phyloP scores from a whole-genome alignment of 2,888 invertebrate species.

The Orthonevra nobilis region DNA sequence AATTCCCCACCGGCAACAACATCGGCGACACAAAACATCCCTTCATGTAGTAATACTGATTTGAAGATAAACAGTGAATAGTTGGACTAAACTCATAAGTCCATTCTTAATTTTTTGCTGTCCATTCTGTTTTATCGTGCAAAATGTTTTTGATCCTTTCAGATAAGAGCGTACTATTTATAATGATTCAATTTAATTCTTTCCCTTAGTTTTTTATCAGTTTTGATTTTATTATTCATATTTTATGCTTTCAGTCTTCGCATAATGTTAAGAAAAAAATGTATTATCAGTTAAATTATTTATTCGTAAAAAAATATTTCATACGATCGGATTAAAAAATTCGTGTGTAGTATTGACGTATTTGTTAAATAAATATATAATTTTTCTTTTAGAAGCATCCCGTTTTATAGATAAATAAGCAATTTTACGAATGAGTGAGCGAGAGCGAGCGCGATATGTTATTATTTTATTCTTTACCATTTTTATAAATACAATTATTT shows the following conservation, averaged over 20 bases:
- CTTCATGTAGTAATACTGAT: constrained; percentile 52
- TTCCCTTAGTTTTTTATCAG: constrained; percentile 30
- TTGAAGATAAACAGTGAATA: constrained; percentile 55
- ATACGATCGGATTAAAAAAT: constrained; percentile 36
- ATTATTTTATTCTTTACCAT: constrained; percentile 61
- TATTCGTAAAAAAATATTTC: constrained; percentile 59
- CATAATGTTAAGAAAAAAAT: constrained; percentile 61
- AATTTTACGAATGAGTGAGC: constrained; percentile 59
- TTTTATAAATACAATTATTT: constrained; percentile 60
- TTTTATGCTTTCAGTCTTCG: constrained; percentile 47
- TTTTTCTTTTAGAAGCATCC: constrained; percentile 42
- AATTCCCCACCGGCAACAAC: constrained; percentile 61
- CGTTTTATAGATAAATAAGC: constrained; percentile 66
- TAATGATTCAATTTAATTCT: constrained; percentile 7
- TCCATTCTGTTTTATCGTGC: constrained; percentile 37
- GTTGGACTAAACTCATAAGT: constrained; percentile 1
- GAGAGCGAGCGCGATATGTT: constrained; percentile 49
- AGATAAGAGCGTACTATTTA: constrained; percentile 17
- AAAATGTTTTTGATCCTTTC: constrained; percentile 11
- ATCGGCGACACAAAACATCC: constrained; percentile 26
- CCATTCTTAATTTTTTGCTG: constrained; percentile 17
- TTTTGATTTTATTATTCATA: constrained; percentile 42
- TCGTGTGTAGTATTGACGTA: constrained; percentile 60
- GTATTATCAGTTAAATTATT: constrained; percentile 69
- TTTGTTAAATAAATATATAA: constrained; percentile 62